Evolutionary conservation across 2,888 invertebrate genomes (phyloP), one percentile per base, ranked within the genome.

Genomic region (Cordilura impudica): DNA sequence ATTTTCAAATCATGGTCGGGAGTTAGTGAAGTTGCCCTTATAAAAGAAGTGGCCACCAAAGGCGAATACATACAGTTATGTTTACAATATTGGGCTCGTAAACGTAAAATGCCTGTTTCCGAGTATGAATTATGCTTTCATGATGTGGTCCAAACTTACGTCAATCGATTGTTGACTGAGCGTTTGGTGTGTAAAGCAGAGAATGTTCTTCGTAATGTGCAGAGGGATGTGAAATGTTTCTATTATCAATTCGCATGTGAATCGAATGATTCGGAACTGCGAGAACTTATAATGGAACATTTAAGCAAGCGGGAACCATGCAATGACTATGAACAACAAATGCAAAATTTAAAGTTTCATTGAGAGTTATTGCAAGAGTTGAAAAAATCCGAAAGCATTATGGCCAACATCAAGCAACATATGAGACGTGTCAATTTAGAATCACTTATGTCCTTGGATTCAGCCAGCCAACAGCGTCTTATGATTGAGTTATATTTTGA

Each of bases 241-340:
- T 90, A 88, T 58, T 89, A 87, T 61, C 89, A 90, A 70, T 89
- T 93, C 51, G 94, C 94, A 14, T 87, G 91, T 80, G 92, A 92
- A 56, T 93, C 93, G 43, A 91, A 93, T 79, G 91, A 91, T 78
- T 83, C 81, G n/a, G 89, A 89, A 29, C 89, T 94, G 58, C 91
- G 94, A 83, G 93, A 94, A 83, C 93, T 93, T 82, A 91, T 95
- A 81, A 92, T 93, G 16, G 92, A 93, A 60, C 92, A 95, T 85
- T 88, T 95, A 73, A 91, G 91, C 49, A 92, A 92, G 78, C 89
- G 91, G 29, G 88, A 90, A 8, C 89, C 91, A 16, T 77, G 83
- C 7, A 81, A 83, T 8, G 56, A 70, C 12, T 89, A 85, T 35
- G 86, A 86, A 14, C 78, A 84, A 14, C 85, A 87, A 43, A 83